Base-by-base conservation (phyloP, 2,888 invertebrate genomes). In the Seira musarum region DNA sequence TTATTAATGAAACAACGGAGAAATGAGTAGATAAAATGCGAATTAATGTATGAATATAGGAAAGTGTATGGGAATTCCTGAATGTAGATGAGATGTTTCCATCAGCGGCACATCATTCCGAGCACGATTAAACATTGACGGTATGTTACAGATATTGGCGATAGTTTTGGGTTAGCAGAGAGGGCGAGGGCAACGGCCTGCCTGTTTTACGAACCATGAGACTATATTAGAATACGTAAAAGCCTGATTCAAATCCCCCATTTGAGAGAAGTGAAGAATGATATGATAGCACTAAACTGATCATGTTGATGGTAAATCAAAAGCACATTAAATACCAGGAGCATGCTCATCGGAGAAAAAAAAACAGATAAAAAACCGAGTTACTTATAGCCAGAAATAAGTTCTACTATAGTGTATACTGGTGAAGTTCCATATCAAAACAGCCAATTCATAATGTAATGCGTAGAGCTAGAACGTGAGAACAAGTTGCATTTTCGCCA, bases 71-170 rank as follows among this genome's bases (percentile, higher is more conserved):
- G 8, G 6, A 6, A 6, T 13, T 46, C 6, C 46, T 6, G 8
- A 46, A 10, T 46, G 8, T 46, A 46, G 13, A 46, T 13, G 13
- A 6, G 13, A 6, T 46, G 13, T 46, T 46, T 13, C 46, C 46
- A 10, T 46, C 46, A n/a, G n/a, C n/a, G n/a, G 6, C 46, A 10
- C 46, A 10, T 46, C 46, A 10, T 13, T 13, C 13, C 46, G 13
- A 13, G 8, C 46, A 46, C 46, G 46, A 46, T 6, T 64, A 73
- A 35, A 78, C 78, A 68, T 64, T 68, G 78, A 72, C 75, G 70
- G 83, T 83, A 82, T 83, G 83, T 83, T 83, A 83, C 83, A 83
- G 83, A 83, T 83, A 83, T 77, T 74, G 75, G 72, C 70, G 81
- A 83, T 80, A 79, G 81, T 83, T 83, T 64, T 73, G 66, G 83